phyloP scores from a whole-genome alignment of 2,888 invertebrate species.

The Rhingia rostrata region DNA sequence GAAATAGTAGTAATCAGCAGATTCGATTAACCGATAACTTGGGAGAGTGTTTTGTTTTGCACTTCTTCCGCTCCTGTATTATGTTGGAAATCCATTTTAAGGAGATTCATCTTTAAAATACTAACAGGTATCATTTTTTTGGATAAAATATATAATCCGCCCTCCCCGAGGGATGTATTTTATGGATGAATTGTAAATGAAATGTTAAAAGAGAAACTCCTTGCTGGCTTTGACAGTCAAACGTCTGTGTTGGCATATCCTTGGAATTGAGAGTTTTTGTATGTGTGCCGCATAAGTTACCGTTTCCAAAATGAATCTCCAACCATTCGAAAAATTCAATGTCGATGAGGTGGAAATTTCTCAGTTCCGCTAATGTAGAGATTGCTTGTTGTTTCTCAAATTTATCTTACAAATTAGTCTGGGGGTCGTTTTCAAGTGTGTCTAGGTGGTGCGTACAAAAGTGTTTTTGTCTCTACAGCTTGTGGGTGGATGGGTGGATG shows the following conservation, averaged over 20 bases:
- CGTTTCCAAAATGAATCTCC: constrained; percentile 9
- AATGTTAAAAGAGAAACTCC: not conserved
- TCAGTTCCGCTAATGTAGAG: constrained; percentile 45
- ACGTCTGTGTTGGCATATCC: not conserved
- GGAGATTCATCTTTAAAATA: constrained; percentile 19
- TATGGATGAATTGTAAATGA: not conserved
- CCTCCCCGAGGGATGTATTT: not conserved
- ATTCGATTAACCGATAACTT: constrained; percentile 46
- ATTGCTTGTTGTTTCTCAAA: constrained; percentile 25
- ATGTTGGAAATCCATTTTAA: not conserved
- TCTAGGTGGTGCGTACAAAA: not conserved
- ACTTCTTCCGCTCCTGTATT: not conserved
- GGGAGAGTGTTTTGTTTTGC: not conserved
- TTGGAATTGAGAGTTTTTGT: not conserved
- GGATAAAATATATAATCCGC: constrained; percentile 32
- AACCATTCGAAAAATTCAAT: constrained; percentile 40
- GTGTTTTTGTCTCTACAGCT: not conserved
- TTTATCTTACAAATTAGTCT: constrained; percentile 43
- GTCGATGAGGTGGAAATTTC: constrained; percentile 52
- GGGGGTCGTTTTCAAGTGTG: constrained; percentile 28
- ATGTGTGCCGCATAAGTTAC: not conserved
- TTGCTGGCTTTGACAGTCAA: constrained; percentile 17
- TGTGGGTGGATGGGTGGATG: not conserved
- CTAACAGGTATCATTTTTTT: constrained; percentile 34
- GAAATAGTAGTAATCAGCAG: constrained; percentile 21